A percentile compares a stretch with the other conserved stretches of the same genome.
Conservation (phyloP, 1,140 invertebrate genomes). For the Drosophila orosa region DNA sequence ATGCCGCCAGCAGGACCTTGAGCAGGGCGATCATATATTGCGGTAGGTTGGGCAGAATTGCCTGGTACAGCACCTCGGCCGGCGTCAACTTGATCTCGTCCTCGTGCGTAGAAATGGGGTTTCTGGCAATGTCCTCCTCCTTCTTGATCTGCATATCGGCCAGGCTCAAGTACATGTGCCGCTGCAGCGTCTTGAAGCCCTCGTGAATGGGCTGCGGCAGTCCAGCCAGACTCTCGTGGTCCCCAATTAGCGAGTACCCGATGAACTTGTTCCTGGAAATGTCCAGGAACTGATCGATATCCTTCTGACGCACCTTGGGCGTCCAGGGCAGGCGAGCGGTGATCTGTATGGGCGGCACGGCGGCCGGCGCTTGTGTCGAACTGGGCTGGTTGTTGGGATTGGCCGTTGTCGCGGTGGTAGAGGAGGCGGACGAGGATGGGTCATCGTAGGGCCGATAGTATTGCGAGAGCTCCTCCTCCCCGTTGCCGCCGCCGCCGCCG, state of each 20-base stretch:
- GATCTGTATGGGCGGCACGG: conserved; percentile 72
- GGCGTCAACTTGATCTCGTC: conserved; percentile 90
- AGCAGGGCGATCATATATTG: conserved; percentile 98
- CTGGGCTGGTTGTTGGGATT: conserved; percentile 80
- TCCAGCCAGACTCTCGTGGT: conserved; percentile 94
- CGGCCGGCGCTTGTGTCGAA: conserved; percentile 52
- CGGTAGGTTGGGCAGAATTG: conserved; percentile 95
- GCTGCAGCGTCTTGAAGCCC: conserved; percentile 94
- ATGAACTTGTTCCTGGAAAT: conserved; percentile 97
- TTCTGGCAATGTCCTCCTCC: conserved; percentile 92
- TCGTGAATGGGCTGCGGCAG: conserved; percentile 98
- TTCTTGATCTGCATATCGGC: conserved; percentile 93
- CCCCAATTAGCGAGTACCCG: conserved; percentile 94
- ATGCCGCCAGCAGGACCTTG: conserved; percentile 98
- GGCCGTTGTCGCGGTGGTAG: conserved; percentile 66
- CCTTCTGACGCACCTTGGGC: conserved; percentile 97
- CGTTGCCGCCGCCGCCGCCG: conserved; percentile 66
- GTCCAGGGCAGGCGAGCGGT: conserved; percentile 92
- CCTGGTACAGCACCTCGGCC: conserved; percentile 95
- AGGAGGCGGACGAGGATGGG: conserved; percentile 68
- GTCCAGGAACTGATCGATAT: conserved; percentile 96
- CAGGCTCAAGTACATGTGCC: conserved; percentile 93
- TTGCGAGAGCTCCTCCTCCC: conserved; percentile 85
- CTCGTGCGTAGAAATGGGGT: conserved; percentile 91
- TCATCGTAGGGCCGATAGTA: conserved; percentile 85